Percentiles rank a stretch among this genome's conserved stretches.
phyloP scores from a whole-genome alignment of 1,140 invertebrate genomes.

The Hesperophylax magnus region DNA sequence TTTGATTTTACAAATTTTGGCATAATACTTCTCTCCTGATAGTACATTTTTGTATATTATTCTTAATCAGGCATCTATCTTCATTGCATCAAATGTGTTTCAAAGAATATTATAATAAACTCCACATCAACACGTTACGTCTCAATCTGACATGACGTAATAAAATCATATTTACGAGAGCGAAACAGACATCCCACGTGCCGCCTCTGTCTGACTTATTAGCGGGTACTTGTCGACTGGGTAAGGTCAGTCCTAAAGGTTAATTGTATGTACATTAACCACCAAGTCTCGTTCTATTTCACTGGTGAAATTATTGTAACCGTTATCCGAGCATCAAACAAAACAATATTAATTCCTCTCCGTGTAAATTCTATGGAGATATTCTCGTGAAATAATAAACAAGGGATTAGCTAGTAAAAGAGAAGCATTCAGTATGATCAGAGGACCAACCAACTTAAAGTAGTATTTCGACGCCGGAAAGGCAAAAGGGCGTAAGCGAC shows the following conservation, averaged over 20 bases:
- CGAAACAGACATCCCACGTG: constrained; percentile 13
- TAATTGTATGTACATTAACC: constrained; percentile 41
- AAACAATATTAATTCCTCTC: constrained; percentile 19
- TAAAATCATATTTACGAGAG: background rate
- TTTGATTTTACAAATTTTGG: too few relatives aligned
- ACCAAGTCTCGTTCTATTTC: constrained; percentile 3
- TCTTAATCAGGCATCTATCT: too few relatives aligned
- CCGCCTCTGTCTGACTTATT: background rate
- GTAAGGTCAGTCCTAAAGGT: constrained; percentile 42
- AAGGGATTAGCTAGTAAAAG: background rate
- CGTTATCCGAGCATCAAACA: background rate
- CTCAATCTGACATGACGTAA: background rate
- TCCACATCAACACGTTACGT: too few relatives aligned
- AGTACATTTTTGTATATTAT: too few relatives aligned
- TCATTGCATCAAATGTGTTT: too few relatives aligned
- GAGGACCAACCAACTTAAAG: too few relatives aligned
- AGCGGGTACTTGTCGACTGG: background rate
- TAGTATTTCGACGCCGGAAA: too few relatives aligned
- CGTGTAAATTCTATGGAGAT: background rate
- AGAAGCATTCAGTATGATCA: too few relatives aligned
- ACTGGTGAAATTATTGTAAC: constrained; percentile 35
- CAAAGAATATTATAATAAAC: too few relatives aligned
- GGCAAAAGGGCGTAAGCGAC: too few relatives aligned
- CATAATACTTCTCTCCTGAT: too few relatives aligned
- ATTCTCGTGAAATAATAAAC: background rate